These are phyloP conservation scores for Anodontia alba DNA, from an alignment of 2,888 invertebrate species.

Conservation along the genomic window DNA sequence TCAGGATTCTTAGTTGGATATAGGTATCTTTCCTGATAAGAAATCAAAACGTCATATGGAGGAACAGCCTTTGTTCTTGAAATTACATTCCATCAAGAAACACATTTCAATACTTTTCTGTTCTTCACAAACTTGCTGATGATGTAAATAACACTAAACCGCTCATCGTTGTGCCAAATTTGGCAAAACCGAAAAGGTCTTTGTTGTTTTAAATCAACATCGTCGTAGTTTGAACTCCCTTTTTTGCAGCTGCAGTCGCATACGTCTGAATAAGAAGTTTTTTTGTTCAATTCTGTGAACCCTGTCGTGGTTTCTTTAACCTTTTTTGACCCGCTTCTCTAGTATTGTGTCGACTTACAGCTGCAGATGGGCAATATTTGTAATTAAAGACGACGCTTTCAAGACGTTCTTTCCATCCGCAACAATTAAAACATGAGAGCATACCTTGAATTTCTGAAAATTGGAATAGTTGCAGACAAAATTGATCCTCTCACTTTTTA, in stretches of 20 bases:
- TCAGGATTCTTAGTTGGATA: background rate
- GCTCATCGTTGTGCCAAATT: conserved; percentile 8
- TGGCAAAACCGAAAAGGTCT: conserved; percentile 30
- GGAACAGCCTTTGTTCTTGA: background rate
- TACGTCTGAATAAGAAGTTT: background rate
- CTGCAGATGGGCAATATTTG: conserved; percentile 27
- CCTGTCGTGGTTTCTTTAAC: conserved; percentile 22
- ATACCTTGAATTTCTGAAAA: background rate
- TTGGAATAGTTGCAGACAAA: background rate
- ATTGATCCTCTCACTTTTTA: background rate
- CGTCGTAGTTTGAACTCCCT: too few relatives aligned
- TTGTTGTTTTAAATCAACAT: conserved; percentile 24
- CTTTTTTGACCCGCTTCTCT: conserved; percentile 24
- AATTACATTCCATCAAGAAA: background rate
- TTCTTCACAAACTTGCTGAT: background rate
- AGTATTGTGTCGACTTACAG: conserved; percentile 26
- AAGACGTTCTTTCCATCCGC: too few relatives aligned
- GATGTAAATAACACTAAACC: background rate
- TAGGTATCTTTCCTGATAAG: background rate
- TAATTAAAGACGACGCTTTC: background rate
- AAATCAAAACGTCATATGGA: background rate
- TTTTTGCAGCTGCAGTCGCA: too few relatives aligned
- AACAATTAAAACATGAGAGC: too few relatives aligned
- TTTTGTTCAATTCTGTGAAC: too few relatives aligned
- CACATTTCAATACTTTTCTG: background rate